Percentiles rank a stretch among this genome's conserved stretches.
phyloP scores from a whole-genome alignment of 2,888 invertebrate genomes.

The Sinhomidia bicolor region DNA sequence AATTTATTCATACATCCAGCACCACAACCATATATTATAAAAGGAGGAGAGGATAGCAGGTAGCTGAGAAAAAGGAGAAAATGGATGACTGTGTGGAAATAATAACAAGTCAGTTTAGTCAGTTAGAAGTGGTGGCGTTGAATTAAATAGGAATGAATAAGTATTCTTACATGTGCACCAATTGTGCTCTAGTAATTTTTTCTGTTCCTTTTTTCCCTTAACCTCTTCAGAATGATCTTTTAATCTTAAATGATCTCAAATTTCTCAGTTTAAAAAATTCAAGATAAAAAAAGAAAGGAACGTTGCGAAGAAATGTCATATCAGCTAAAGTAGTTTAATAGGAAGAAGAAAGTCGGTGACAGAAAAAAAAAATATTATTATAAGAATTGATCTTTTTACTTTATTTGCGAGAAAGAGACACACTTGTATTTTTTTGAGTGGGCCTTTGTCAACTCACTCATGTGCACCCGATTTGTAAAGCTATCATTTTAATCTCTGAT shows the following conservation, averaged over 20 bases:
- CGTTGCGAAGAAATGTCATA: background rate
- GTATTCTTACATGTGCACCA: background rate
- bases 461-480: background rate
- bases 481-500: slow-evolving; percentile 29
- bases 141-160: background rate
- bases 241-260: background rate
- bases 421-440: background rate
- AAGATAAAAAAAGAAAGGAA: background rate
- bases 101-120: slow-evolving; percentile 12
- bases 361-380: no score
- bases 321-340: background rate
- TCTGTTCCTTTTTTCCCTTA: no score
- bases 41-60: background rate
- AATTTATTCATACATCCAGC: slow-evolving; percentile 34
- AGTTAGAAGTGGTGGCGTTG: background rate
- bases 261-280: background rate
- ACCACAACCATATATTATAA: background rate
- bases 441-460: background rate
- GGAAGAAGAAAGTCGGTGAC: background rate
- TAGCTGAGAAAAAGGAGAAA: background rate
- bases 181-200: no score
- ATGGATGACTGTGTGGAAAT: background rate
- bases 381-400: no score
- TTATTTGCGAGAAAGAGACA: background rate
- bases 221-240: background rate